These are phyloP conservation scores for Cryptophagus acutangulus DNA, from an alignment of 2,888 invertebrate species.

Conservation along the genomic window DNA sequence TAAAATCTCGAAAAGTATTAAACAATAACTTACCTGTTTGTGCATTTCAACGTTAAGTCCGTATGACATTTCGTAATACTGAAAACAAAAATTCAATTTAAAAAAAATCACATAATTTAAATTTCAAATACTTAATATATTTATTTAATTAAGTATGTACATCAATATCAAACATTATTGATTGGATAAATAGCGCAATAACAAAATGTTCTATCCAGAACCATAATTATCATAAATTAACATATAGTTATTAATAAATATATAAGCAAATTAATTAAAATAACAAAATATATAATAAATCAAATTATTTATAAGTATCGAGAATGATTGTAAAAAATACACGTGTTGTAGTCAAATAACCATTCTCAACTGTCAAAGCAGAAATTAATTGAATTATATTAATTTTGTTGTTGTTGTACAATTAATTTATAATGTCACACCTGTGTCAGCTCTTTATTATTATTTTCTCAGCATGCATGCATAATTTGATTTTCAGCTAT, in stretches of 20 bases:
- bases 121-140: slow-evolving; percentile 2
- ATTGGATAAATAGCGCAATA: too few species aligned
- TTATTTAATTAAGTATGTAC: background rate
- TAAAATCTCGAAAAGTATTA: too few species aligned
- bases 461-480: slow-evolving; percentile 8
- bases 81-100: slow-evolving; percentile 53
- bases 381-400: slow-evolving; percentile 16
- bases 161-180: too few species aligned
- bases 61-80: slow-evolving; percentile 98
- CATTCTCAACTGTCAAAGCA: slow-evolving; percentile 17
- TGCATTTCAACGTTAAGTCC: slow-evolving; percentile 97
- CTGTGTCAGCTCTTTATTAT: slow-evolving; percentile 14
- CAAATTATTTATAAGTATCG: background rate
- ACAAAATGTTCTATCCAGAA: too few species aligned
- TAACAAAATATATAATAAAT: background rate
- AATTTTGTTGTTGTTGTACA: slow-evolving; percentile 19
- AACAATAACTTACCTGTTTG: slow-evolving; percentile 94
- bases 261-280: too few species aligned
- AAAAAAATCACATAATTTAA: slow-evolving; percentile 4
- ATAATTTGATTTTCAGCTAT: background rate
- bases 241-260: slow-evolving; percentile 1
- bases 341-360: slow-evolving; percentile 22
- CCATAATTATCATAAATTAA: slow-evolving; percentile 3
- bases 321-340: slow-evolving; percentile 13
- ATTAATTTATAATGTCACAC: slow-evolving; percentile 23